Evolutionary conservation across 2,888 invertebrate genomes (phyloP).

Genomic region (Drosophila ustulata): DNA sequence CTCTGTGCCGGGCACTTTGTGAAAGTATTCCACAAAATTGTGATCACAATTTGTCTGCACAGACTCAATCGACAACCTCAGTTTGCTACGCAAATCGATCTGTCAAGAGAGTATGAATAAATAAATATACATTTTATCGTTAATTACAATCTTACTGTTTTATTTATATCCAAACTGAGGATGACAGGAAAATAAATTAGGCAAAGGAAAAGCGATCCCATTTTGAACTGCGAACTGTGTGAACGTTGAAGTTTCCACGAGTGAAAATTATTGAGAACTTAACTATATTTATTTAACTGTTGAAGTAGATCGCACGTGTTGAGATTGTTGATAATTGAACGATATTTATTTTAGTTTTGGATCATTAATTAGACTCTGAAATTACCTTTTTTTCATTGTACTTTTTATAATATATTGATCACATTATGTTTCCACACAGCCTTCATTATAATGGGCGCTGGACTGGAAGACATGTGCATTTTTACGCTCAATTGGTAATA

Average conservation of each 20-base stretch:
- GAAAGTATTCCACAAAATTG: constrained; percentile 36
- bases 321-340: background rate
- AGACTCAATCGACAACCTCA: constrained; percentile 2
- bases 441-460: constrained; percentile 30
- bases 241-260: background rate
- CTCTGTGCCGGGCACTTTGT: background rate
- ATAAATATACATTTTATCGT: background rate
- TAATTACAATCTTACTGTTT: background rate
- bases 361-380: background rate
- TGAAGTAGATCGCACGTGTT: background rate
- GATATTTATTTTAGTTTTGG: background rate
- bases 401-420: background rate
- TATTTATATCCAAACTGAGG: background rate
- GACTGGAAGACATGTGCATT: constrained; percentile 4
- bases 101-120: background rate
- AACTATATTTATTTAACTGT: background rate
- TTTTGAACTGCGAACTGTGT: background rate
- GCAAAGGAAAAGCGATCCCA: background rate
- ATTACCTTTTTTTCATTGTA: background rate
- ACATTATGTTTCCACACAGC: constrained; percentile 34
- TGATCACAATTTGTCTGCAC: constrained; percentile 34
- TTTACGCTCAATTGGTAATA: constrained; percentile 11
- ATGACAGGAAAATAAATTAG: background rate
- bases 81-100: constrained; percentile 7
- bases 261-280: background rate